Conservation (phyloP, 2,797 vertebrate species). For the Varecia variegata region DNA sequence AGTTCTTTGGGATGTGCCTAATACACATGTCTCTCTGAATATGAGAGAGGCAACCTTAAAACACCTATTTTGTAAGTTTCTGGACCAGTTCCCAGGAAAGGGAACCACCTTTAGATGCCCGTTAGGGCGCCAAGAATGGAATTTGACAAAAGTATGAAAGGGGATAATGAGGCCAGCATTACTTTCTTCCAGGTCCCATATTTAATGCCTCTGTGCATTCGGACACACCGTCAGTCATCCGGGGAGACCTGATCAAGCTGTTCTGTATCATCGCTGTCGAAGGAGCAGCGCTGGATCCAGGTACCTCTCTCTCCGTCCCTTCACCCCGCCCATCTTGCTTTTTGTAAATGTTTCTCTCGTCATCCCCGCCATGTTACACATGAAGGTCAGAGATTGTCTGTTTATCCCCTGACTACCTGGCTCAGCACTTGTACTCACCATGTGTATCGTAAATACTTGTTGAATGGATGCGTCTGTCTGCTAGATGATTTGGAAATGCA, state of each 20-base stretch:
- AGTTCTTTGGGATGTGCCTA: not conserved
- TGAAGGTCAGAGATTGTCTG: not conserved
- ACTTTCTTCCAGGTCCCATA: conserved; percentile 84
- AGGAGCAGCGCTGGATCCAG: conserved; percentile 88
- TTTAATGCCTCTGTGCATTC: conserved; percentile 91
- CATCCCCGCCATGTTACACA: not conserved
- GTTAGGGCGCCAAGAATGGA: not conserved
- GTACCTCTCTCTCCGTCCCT: conserved; percentile 79
- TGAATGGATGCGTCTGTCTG: not conserved
- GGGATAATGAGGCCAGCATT: not conserved
- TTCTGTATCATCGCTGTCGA: conserved; percentile 90
- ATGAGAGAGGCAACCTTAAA: not conserved
- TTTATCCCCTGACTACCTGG: not conserved
- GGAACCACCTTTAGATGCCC: not conserved
- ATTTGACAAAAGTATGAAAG: not conserved
- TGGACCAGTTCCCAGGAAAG: not conserved
- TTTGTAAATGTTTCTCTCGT: not conserved
- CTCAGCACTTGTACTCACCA: not conserved
- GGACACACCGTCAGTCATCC: conserved; percentile 88
- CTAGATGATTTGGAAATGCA: not conserved
- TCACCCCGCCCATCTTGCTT: fast-evolving
- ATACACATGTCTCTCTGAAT: not conserved
- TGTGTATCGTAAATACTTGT: not conserved
- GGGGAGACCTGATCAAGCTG: conserved; percentile 92
- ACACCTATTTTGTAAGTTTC: not conserved